Percentiles rank a stretch among this genome's conserved stretches.
phyloP scores from a whole-genome alignment of 2,113 vertebrate species.

The Pantherophis guttatus region DNA sequence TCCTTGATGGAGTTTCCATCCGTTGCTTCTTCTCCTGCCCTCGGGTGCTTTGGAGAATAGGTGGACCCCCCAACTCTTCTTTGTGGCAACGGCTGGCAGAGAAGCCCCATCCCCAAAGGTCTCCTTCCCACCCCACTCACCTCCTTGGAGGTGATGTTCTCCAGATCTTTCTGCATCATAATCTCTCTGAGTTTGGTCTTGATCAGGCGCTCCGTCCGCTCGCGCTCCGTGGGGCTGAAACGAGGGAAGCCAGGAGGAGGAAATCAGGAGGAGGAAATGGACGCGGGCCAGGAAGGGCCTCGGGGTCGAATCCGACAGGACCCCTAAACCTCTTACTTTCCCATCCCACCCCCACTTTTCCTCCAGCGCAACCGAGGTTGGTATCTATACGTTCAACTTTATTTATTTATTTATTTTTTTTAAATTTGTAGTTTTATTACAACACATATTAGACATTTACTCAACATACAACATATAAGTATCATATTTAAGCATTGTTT shows the following conservation, averaged over 20 bases:
- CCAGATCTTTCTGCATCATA: constrained; percentile 99
- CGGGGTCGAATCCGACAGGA: no score
- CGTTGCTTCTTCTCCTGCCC: no score
- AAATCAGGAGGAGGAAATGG: background rate
- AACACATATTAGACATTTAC: no score
- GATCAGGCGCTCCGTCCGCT: constrained; percentile 91
- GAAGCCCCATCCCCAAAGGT: background rate
- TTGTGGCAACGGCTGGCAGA: background rate
- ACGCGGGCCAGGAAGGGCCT: background rate
- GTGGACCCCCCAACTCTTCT: no score
- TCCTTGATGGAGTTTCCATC: no score
- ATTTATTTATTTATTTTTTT: background rate
- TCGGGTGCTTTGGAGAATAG: no score
- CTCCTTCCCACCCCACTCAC: constrained; percentile 62
- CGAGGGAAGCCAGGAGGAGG: constrained; percentile 5
- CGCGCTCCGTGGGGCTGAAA: constrained; percentile 91
- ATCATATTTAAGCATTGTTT: no score
- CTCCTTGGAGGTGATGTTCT: constrained; percentile 97
- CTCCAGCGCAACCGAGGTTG: accelerated
- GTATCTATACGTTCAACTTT: no score
- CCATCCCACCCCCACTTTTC: background rate
- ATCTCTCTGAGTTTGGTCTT: constrained; percentile 92
- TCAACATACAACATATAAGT: no score
- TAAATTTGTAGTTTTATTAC: no score
- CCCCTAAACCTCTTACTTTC: background rate